phyloP scores from a whole-genome alignment of 1,140 invertebrate genomes.

The Araneus ventricosus region DNA sequence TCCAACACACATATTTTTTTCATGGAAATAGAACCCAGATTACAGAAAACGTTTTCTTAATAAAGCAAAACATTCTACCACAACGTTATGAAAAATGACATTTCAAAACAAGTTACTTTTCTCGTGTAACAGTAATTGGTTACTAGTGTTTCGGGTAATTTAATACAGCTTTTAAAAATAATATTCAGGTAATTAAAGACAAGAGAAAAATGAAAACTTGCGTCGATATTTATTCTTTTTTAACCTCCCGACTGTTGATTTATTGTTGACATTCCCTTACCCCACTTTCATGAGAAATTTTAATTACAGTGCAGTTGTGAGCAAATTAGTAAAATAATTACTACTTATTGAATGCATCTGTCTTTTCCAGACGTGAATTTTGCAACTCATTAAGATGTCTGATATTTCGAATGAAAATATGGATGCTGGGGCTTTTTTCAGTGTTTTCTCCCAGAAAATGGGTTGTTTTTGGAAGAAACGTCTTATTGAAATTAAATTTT shows the following conservation, averaged over 20 bases:
- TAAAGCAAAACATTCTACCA: background rate
- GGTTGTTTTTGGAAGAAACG: too few relatives aligned
- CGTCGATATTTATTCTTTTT: background rate
- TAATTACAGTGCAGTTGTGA: background rate
- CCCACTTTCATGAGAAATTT: background rate
- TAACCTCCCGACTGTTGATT: background rate
- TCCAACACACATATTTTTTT: background rate
- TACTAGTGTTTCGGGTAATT: background rate
- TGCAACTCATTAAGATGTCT: background rate
- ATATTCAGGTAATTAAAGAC: background rate
- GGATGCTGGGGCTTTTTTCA: rapidly evolving
- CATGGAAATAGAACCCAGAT: background rate
- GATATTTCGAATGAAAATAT: background rate
- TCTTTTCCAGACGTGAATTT: background rate
- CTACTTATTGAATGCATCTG: background rate
- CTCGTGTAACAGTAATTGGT: background rate
- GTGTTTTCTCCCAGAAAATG: background rate
- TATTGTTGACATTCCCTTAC: background rate
- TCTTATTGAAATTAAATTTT: too few relatives aligned
- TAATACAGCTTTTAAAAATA: background rate
- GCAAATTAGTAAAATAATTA: background rate
- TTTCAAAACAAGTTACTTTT: background rate
- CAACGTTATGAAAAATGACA: background rate
- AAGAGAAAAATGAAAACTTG: background rate
- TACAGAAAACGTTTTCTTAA: background rate